Conservation (phyloP, 2,888 invertebrate genomes). For the Lordiphosa fenestrarum region DNA sequence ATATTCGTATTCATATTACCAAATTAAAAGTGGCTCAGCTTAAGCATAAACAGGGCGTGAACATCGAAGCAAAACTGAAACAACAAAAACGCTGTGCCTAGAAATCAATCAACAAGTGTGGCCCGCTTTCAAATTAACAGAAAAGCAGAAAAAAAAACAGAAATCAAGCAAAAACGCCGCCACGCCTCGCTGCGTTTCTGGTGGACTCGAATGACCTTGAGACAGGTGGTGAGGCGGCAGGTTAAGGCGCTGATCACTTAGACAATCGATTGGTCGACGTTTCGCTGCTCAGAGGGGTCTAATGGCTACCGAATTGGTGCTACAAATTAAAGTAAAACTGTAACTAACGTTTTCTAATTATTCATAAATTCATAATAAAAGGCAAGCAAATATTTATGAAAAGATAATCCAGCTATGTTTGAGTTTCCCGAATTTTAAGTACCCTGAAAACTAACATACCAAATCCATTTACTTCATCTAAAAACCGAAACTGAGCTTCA, state of each 20-base stretch:
- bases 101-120: slow-evolving; percentile 70
- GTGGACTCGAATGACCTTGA: slow-evolving; percentile 9
- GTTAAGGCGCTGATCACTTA: slow-evolving; percentile 1
- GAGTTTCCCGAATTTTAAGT: too few relatives aligned
- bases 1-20: slow-evolving; percentile 50
- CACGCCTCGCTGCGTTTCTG: slow-evolving; percentile 11
- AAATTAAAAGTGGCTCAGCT: slow-evolving; percentile 51
- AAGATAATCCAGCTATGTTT: too few relatives aligned
- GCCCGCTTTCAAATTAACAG: slow-evolving; percentile 63
- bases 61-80: slow-evolving; percentile 20
- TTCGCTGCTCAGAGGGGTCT: too few relatives aligned
- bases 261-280: not conserved
- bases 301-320: too few relatives aligned
- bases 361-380: too few relatives aligned
- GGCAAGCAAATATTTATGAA: too few relatives aligned
- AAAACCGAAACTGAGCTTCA: too few relatives aligned
- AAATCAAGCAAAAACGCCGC: slow-evolving; percentile 16
- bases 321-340: too few relatives aligned
- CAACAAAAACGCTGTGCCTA: slow-evolving; percentile 35
- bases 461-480: too few relatives aligned
- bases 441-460: too few relatives aligned
- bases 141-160: slow-evolving; percentile 18
- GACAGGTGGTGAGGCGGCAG: slow-evolving; percentile 1
- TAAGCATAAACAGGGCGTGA: slow-evolving; percentile 54
- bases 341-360: too few relatives aligned